Conservation (phyloP, 2,888 invertebrate genomes). For the Callimorpha dominula region DNA sequence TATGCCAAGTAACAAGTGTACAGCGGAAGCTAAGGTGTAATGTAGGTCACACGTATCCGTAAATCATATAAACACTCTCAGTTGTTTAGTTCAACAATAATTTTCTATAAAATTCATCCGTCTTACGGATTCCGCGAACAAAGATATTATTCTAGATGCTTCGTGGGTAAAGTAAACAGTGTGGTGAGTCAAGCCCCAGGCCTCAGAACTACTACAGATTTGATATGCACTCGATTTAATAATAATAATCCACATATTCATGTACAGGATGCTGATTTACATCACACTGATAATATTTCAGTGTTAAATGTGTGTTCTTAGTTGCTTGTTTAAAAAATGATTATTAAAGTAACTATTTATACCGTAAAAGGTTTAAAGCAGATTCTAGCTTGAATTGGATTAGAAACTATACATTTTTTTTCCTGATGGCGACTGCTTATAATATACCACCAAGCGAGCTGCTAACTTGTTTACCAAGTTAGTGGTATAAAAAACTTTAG, state of each 20-base stretch:
- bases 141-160: conserved; percentile 55
- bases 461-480: too few relatives aligned
- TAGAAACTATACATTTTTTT: too few relatives aligned
- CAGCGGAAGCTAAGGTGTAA: conserved; percentile 6
- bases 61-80: conserved; percentile 41
- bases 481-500: too few relatives aligned
- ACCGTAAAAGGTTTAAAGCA: background rate
- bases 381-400: too few relatives aligned
- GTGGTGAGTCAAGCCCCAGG: conserved; percentile 37
- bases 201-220: conserved; percentile 37
- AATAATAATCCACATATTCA: background rate
- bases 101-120: conserved; percentile 52
- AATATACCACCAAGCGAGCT: too few relatives aligned
- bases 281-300: background rate
- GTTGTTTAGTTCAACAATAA: conserved; percentile 46
- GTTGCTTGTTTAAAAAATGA: too few relatives aligned
- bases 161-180: conserved; percentile 59
- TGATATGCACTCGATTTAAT: conserved; percentile 34
- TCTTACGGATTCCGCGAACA: conserved; percentile 52
- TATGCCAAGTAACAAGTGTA: background rate
- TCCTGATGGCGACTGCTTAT: too few relatives aligned
- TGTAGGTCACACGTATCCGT: conserved; percentile 28
- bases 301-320: too few relatives aligned
- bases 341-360: too few relatives aligned
- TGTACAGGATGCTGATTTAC: background rate